phyloP scores from a whole-genome alignment of 2,113 vertebrate genomes.

The Forbesichthys papilliferus region DNA sequence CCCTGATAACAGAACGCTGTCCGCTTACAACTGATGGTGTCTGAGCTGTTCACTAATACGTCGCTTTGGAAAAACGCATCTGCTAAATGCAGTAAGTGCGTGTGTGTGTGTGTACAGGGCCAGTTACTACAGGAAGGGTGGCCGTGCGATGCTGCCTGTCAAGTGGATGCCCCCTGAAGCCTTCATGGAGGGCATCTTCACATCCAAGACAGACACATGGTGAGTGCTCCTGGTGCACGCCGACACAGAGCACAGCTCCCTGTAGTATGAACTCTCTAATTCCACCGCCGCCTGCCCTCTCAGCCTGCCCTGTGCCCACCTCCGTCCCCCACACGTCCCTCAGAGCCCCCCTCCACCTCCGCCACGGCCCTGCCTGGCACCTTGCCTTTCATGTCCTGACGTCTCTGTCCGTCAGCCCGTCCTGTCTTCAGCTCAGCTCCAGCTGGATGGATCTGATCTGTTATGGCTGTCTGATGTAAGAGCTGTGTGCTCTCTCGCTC shows the following conservation, averaged over 20 bases:
- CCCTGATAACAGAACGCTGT: too few relatives aligned
- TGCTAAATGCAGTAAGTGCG: conserved; percentile 4
- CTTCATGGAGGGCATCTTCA: conserved; percentile 99
- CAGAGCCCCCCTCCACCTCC: conserved; percentile 23
- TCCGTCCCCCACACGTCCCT: conserved; percentile 9
- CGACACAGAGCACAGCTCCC: neutral
- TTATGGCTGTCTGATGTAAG: neutral
- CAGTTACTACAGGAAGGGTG: conserved; percentile 98
- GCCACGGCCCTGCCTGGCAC: neutral
- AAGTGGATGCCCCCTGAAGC: conserved; percentile 99
- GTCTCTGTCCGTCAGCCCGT: too few relatives aligned
- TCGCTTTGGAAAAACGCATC: too few relatives aligned
- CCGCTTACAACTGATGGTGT: too few relatives aligned
- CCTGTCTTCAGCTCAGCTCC: too few relatives aligned
- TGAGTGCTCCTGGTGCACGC: conserved; percentile 51
- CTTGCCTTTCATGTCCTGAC: too few relatives aligned
- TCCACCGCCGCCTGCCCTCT: conserved; percentile 6
- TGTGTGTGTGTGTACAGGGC: conserved; percentile 77
- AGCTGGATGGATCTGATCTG: neutral
- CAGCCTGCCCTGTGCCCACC: neutral
- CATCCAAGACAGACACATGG: conserved; percentile 99
- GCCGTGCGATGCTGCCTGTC: conserved; percentile 95
- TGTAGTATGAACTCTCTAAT: neutral
- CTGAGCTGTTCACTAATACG: too few relatives aligned
- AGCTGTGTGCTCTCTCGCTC: neutral